Conservation (phyloP, 1,140 invertebrate genomes). For the Brachionus koreanus region DNA sequence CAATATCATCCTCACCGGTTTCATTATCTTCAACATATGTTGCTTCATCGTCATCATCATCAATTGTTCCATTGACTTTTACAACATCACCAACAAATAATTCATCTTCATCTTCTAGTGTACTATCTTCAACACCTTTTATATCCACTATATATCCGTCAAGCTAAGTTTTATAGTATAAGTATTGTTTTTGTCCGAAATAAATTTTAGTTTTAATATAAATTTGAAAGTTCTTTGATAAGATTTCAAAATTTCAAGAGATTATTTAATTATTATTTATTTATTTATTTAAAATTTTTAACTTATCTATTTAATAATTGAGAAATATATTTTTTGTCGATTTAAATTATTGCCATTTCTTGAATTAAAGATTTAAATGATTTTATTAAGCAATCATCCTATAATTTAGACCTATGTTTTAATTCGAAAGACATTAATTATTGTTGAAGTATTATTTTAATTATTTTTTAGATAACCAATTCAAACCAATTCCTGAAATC, state of each 20-base stretch:
- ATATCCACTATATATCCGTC: not conserved
- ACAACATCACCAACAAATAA: not conserved
- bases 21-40: not conserved
- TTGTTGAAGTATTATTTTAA: not conserved
- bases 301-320: not conserved
- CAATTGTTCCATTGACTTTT: not conserved
- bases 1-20: not conserved
- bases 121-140: not conserved
- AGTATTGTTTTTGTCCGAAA: not conserved
- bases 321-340: not conserved
- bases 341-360: not conserved
- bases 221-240: not conserved
- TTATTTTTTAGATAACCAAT: not conserved
- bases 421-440: not conserved
- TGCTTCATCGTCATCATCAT: not conserved
- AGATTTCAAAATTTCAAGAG: not conserved
- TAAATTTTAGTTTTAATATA: not conserved
- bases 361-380: not conserved
- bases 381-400: not conserved
- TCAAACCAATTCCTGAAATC: not conserved
- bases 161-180: not conserved
- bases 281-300: constrained; percentile 1
- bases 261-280: not conserved
- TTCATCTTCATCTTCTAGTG: not conserved
- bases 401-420: not conserved